A percentile compares a stretch with the other conserved stretches of the same genome.
phyloP scores from a whole-genome alignment of 2,888 invertebrate genomes.

The Tanaodytes sp. region DNA sequence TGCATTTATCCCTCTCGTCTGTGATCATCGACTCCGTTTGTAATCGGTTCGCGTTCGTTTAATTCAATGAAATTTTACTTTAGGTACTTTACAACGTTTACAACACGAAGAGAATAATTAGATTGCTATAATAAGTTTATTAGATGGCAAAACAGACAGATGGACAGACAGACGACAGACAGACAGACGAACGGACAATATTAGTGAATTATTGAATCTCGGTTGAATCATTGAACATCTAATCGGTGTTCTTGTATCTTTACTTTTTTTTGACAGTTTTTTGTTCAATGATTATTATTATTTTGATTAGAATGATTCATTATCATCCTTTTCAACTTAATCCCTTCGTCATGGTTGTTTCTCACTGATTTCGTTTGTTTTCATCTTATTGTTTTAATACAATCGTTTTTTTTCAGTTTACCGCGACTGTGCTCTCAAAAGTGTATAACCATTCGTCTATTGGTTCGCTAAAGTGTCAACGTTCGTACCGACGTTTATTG shows the following conservation, averaged over 20 bases:
- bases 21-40: too few species aligned
- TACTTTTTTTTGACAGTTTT: slow-evolving; percentile 37
- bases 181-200: slow-evolving; percentile 65
- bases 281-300: too few species aligned
- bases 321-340: too few species aligned
- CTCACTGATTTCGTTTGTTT: not conserved
- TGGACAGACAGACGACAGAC: slow-evolving; percentile 65
- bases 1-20: too few species aligned
- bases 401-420: slow-evolving; percentile 19
- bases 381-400: not conserved
- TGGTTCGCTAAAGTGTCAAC: slow-evolving; percentile 46
- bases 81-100: slow-evolving; percentile 64
- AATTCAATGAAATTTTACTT: slow-evolving; percentile 23
- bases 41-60: too few species aligned
- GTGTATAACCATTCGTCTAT: slow-evolving; percentile 49
- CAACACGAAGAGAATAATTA: slow-evolving; percentile 70
- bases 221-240: slow-evolving; percentile 14
- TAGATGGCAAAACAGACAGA: slow-evolving; percentile 66
- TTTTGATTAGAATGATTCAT: too few species aligned
- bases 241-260: slow-evolving; percentile 28
- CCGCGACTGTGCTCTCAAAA: slow-evolving; percentile 40
- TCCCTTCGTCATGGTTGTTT: slow-evolving; percentile 10
- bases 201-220: slow-evolving; percentile 49
- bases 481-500: slow-evolving; percentile 48
- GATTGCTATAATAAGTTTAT: slow-evolving; percentile 60